Conservation (phyloP, 2,797 vertebrate species). For the Chaetophractus vellerosus region DNA sequence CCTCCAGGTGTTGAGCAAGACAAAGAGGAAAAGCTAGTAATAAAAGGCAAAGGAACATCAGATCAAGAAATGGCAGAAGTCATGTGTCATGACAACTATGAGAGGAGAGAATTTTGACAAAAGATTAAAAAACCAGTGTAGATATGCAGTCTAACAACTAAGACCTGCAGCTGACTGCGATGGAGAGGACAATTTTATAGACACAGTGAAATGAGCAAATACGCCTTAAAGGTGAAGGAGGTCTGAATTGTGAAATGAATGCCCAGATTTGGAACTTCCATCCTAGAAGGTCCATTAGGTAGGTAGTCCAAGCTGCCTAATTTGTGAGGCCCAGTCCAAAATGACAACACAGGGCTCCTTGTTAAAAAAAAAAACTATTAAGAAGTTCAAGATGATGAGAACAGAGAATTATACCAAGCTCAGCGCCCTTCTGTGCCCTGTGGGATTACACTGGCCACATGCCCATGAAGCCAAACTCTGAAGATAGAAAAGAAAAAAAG, state of each 20-base stretch:
- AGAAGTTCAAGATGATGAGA: neutral
- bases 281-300: neutral
- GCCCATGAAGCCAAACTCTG: neutral
- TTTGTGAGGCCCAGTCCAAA: neutral
- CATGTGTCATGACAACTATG: neutral
- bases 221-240: neutral
- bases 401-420: neutral
- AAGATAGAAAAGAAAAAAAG: neutral
- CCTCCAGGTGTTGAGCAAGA: neutral
- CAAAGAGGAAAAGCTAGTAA: conserved; percentile 24
- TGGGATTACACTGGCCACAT: too few species aligned
- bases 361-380: neutral
- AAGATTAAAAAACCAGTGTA: neutral
- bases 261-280: neutral
- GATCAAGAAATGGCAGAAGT: neutral
- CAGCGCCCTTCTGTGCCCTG: neutral
- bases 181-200: neutral
- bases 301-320: neutral
- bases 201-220: neutral
- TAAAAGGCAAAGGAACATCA: neutral
- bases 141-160: neutral
- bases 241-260: neutral
- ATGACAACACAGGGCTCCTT: neutral
- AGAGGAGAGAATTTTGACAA: neutral
- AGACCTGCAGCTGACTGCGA: neutral